A percentile compares a stretch with the other conserved stretches of the same genome.
Evolutionary conservation across 2,113 vertebrate species (phyloP).

Genomic region (Turnix velox): DNA sequence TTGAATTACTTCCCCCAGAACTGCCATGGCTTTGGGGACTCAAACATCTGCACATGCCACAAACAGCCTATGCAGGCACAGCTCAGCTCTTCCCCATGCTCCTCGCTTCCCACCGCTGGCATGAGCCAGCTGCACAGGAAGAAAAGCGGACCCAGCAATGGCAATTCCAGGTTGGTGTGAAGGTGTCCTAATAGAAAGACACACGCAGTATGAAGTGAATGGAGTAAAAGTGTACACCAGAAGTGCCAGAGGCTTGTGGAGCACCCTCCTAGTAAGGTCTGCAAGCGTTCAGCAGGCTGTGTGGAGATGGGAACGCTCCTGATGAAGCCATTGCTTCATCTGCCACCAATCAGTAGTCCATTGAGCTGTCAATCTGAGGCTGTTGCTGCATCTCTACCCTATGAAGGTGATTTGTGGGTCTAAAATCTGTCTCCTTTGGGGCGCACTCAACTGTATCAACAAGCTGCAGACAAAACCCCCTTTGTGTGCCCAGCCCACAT

Average conservation of each 20-base stretch:
- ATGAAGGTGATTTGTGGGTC: not conserved
- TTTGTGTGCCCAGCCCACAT: not conserved
- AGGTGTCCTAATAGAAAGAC: not conserved
- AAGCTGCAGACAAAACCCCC: not conserved
- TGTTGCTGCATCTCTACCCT: not conserved
- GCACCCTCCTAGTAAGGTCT: not conserved
- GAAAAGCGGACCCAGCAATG: not conserved
- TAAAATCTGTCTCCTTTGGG: not conserved
- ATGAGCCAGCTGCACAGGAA: not conserved
- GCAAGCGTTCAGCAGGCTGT: not conserved
- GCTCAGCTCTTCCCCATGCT: not conserved
- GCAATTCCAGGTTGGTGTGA: not conserved
- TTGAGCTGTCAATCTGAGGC: fast-evolving
- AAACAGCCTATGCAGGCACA: not conserved
- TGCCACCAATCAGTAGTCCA: fast-evolving
- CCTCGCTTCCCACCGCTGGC: not conserved
- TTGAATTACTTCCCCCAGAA: conserved; percentile 25
- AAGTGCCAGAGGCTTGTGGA: not conserved
- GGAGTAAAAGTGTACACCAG: not conserved
- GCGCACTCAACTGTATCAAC: not conserved
- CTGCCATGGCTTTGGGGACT: not conserved
- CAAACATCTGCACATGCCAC: not conserved
- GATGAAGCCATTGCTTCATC: fast-evolving
- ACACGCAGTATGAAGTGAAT: fast-evolving
- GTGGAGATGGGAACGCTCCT: not conserved